A percentile compares a stretch with the other conserved stretches of the same genome.
These are phyloP conservation scores for Sylvia atricapilla DNA, from an alignment of 2,113 vertebrate genomes.

Conservation along the genomic window DNA sequence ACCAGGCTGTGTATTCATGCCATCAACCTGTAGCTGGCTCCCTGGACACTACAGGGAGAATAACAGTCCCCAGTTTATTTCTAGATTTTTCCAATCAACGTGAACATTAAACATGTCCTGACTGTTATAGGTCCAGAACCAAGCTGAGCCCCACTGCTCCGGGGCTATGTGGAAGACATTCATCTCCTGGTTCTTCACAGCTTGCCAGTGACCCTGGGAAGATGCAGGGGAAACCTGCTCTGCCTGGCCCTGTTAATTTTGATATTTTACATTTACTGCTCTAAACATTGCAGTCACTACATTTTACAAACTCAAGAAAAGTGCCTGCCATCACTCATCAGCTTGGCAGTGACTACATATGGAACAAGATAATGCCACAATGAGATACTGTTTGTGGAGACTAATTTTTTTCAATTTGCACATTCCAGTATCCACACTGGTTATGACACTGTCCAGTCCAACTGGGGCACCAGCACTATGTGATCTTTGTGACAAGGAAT, in stretches of 20 bases:
- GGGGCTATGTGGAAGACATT: background rate
- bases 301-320: background rate
- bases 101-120: background rate
- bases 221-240: background rate
- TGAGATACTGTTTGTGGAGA: background rate
- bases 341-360: background rate
- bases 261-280: background rate
- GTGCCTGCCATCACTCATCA: background rate
- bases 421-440: background rate
- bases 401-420: background rate
- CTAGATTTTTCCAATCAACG: background rate
- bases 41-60: background rate
- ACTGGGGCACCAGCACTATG: background rate
- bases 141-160: background rate
- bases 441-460: background rate
- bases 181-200: background rate
- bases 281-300: background rate
- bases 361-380: background rate
- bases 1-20: background rate
- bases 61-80: background rate
- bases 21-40: background rate
- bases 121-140: background rate
- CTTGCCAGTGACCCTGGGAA: background rate
- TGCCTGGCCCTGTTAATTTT: background rate
- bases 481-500: background rate